Base-by-base conservation (phyloP, 2,888 invertebrate genomes). In the Cheilosia vulpina region DNA sequence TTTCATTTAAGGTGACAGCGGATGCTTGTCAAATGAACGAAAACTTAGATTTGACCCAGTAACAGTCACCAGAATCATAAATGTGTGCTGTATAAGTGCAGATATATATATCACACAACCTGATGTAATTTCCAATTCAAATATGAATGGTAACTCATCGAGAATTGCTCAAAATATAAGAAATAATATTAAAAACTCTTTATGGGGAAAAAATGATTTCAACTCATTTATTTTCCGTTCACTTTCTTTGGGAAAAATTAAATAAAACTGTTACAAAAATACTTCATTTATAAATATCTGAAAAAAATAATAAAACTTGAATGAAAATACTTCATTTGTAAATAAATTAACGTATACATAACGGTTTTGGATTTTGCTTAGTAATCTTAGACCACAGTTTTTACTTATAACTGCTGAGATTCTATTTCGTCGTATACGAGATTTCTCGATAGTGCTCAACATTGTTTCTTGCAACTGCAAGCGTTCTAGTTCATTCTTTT, bases 31-130 rank as follows among this genome's bases (percentile, higher is more conserved):
- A 45, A 65, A 21, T 65, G 38, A 65, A 4, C 57, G 57, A 19
- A 75, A 65, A n/a, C 65, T 75, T 38, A 45, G 65, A 4, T 65
- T 75, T 55, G 38, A 57, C 5, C 65, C 75, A 13, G 57, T 57
- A 34, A 47, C 65, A 17, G 75, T 57, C 1, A 65, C 45, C 9
- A 34, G 47, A 19, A 62, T 75, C 34, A 65, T 75, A 43, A 57
- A 75, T 75, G 65, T 75, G 47, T 65, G 75, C 21, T 63, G 55
- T 73, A 72, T 53, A 58, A 58, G 58, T 38, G 17, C 34, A 5
- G 15, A 3, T 19, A 38, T 17, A 58, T 58, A 31, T 31, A 57
- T 7, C 31, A 57, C 38, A 58, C 11, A 58, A 58, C 9, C 41
- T 58, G 41, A 58, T 38, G 38, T 38, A n/a, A 1, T 58, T 58